phyloP scores from a whole-genome alignment of 2,888 invertebrate genomes.

The Arrhopalites spinosus region DNA sequence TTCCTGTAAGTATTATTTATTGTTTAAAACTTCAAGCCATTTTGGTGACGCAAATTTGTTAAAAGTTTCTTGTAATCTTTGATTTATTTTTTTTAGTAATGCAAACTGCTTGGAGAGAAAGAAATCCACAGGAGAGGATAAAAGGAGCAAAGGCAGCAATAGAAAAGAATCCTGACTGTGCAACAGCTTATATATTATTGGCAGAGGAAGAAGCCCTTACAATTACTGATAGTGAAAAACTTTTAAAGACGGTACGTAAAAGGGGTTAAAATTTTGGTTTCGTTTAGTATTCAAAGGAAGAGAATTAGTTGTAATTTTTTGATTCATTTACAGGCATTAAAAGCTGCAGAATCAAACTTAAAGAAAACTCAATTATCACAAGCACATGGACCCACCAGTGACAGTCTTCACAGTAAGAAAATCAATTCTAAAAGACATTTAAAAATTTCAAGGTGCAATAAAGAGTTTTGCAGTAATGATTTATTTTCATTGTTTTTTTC shows the following conservation, averaged over 20 bases:
- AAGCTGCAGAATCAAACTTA: slow-evolving; percentile 81
- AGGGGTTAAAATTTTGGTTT: too few relatives aligned
- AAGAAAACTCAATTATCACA: slow-evolving; percentile 78
- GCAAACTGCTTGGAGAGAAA: slow-evolving; percentile 95
- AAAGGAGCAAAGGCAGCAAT: slow-evolving; percentile 89
- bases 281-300: too few relatives aligned
- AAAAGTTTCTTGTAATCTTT: too few relatives aligned
- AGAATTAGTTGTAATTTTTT: too few relatives aligned
- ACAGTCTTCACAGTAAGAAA: slow-evolving; percentile 70
- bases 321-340: slow-evolving; percentile 80
- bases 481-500: slow-evolving; percentile 42
- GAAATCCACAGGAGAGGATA: slow-evolving; percentile 86
- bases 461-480: not conserved
- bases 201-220: slow-evolving; percentile 97
- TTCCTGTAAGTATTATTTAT: slow-evolving; percentile 66
- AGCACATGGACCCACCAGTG: slow-evolving; percentile 71
- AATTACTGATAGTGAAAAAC: slow-evolving; percentile 83
- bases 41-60: too few relatives aligned
- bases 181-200: slow-evolving; percentile 89
- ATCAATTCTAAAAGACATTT: not conserved
- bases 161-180: slow-evolving; percentile 87
- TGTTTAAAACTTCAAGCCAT: not conserved
- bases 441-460: not conserved
- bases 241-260: too few relatives aligned
- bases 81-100: slow-evolving; percentile 66